phyloP scores from a whole-genome alignment of 2,113 vertebrate genomes.

The Columba livia region DNA sequence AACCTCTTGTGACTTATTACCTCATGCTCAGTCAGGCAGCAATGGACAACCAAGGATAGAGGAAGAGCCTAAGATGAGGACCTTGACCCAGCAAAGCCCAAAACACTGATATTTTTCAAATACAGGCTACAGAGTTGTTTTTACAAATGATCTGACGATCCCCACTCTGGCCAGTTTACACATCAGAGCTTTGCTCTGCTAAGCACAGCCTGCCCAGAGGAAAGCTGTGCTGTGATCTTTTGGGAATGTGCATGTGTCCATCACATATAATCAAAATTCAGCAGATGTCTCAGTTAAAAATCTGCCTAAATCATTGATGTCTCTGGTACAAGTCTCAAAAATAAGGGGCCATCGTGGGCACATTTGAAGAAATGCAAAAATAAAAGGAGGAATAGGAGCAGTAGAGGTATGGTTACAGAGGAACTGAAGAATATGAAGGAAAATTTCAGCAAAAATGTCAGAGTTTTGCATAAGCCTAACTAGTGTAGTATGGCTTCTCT shows the following conservation, averaged over 20 bases:
- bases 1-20: neutral
- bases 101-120: neutral
- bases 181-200: accelerated
- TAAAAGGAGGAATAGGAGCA: neutral
- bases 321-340: neutral
- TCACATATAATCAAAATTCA: neutral
- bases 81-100: neutral
- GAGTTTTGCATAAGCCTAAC: neutral
- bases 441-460: neutral
- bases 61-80: neutral
- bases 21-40: neutral
- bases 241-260: accelerated
- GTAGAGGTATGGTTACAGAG: neutral
- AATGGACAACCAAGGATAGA: neutral
- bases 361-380: neutral
- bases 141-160: neutral
- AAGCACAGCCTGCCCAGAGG: neutral
- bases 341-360: neutral
- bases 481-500: neutral
- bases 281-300: neutral
- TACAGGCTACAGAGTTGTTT: neutral
- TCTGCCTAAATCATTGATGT: neutral
- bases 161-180: neutral
- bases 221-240: neutral
- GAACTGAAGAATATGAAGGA: neutral